Base-by-base conservation (phyloP, 2,113 vertebrate species). In the Paramisgurnus dabryanus region DNA sequence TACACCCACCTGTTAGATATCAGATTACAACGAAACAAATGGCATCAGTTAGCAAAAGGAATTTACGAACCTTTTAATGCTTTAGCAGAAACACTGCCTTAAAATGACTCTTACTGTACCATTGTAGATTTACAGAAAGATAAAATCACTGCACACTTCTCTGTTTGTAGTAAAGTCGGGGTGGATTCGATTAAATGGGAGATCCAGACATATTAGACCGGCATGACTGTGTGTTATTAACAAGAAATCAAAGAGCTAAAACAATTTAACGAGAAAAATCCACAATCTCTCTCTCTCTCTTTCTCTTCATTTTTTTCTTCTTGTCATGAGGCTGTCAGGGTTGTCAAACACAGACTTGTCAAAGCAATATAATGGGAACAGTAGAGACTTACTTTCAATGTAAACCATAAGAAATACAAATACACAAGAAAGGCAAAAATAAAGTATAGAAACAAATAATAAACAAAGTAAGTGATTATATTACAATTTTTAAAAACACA, bases 221-320 rank as follows among this genome's bases (percentile, higher is more conserved):
- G 74, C 81, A 53, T 39, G 78, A 85, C 81, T 80, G 78, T 79
- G 76, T 78, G 78, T 80, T 73, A 82, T 75, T 75, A 85, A 76
- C 73, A 39, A 80, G 60, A 66, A 58, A 47, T 74, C 40, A 58
- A 82, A 80, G 72, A 76, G 80, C 60, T 50, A 39, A 82, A 60
- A 75, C 80, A 82, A 61, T 67, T 61, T 57, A 63, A 82, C 34
- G 58, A 83, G 73, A 67, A 72, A 76, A 85, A 80, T 85, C 77
- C 71, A 67, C 41, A 47, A 43, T 76, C 39, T 45, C 78, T 17
- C 18, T 45, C 34, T 78, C 39, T 45, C 40, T 66, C 15, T 60
- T 39, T 71, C 8, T 34, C 55, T 60, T 41, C 18, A 17, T 78
- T 13, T 27, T 27, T 40, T 53, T 11, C 9, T 15, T 45, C 15